Percentiles rank a stretch among this genome's conserved stretches.
These are phyloP conservation scores for Macrocentrus cingulum DNA, from an alignment of 1,140 invertebrate genomes.

Conservation along the genomic window DNA sequence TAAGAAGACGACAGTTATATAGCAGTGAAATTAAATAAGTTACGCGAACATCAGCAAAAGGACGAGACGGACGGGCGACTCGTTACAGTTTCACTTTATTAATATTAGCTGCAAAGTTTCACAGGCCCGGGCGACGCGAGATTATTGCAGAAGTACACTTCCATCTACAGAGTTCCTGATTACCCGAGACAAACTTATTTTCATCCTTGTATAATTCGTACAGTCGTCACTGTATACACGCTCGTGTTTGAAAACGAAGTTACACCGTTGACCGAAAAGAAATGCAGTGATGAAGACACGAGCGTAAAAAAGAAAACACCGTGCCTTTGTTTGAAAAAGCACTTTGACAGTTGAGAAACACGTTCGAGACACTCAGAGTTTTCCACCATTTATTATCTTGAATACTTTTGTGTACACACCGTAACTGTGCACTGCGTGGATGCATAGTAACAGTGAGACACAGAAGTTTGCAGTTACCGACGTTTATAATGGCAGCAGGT, in stretches of 20 bases:
- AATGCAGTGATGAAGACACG: not conserved
- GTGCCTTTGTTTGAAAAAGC: too few relatives aligned
- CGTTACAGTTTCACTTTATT: slow-evolving; percentile 14
- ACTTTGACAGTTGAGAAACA: too few relatives aligned
- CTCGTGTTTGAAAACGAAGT: slow-evolving; percentile 7
- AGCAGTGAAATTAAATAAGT: slow-evolving; percentile 22
- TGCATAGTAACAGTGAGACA: too few relatives aligned
- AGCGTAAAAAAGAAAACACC: not conserved
- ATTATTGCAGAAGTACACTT: slow-evolving; percentile 16
- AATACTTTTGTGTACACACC: too few relatives aligned
- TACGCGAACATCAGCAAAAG: slow-evolving; percentile 6
- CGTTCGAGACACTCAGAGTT: too few relatives aligned
- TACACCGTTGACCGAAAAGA: not conserved
- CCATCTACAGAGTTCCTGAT: slow-evolving; percentile 11
- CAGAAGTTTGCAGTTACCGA: too few relatives aligned
- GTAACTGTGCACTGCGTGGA: too few relatives aligned
- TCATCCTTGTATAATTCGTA: slow-evolving; percentile 10
- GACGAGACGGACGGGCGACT: slow-evolving; percentile 5
- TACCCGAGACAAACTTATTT: slow-evolving; percentile 13
- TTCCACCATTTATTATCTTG: too few relatives aligned
- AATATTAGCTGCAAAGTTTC: slow-evolving; percentile 21
- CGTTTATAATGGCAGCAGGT: too few relatives aligned
- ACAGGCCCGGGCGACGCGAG: slow-evolving; percentile 6
- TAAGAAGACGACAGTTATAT: slow-evolving; percentile 12
- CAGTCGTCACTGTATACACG: not conserved